These are phyloP conservation scores for Sebastes miniatus DNA, from an alignment of 2,797 vertebrate species.

Conservation along the genomic window DNA sequence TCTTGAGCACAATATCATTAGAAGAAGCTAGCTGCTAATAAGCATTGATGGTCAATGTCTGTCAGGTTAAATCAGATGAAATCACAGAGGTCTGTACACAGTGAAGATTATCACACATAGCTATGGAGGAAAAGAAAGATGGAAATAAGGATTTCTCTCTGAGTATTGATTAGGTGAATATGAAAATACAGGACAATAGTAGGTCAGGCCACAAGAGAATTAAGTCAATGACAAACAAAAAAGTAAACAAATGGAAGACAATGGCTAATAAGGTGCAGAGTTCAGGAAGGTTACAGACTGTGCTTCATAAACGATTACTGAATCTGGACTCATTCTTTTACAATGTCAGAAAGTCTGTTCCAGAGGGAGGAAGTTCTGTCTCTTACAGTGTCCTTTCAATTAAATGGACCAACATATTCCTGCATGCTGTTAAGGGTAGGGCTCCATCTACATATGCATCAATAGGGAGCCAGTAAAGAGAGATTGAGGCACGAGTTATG, in stretches of 20 bases:
- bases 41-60: slow-evolving; percentile 9
- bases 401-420: slow-evolving; percentile 33
- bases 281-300: not conserved
- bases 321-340: slow-evolving; percentile 10
- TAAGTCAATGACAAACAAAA: slow-evolving; percentile 11
- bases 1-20: slow-evolving; percentile 1
- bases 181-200: not conserved
- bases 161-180: not conserved
- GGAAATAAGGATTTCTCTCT: not conserved
- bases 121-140: not conserved
- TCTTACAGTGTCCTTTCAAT: slow-evolving; percentile 40
- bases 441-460: slow-evolving; percentile 6
- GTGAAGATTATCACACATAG: not conserved
- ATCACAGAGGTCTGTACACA: slow-evolving; percentile 6
- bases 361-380: slow-evolving; percentile 1
- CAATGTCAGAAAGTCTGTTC: slow-evolving; percentile 17
- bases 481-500: slow-evolving; percentile 2
- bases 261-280: slow-evolving; percentile 1
- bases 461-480: slow-evolving; percentile 17
- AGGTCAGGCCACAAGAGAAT: slow-evolving; percentile 2
- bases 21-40: slow-evolving; percentile 12
- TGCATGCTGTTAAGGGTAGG: slow-evolving; percentile 9
- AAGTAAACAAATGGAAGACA: slow-evolving; percentile 17
- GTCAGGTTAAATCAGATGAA: slow-evolving; percentile 10
- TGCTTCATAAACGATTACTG: slow-evolving; percentile 13